Evolutionary conservation across 2,888 invertebrate genomes (phyloP).

Genomic region (Cosmorhoe ocellata): DNA sequence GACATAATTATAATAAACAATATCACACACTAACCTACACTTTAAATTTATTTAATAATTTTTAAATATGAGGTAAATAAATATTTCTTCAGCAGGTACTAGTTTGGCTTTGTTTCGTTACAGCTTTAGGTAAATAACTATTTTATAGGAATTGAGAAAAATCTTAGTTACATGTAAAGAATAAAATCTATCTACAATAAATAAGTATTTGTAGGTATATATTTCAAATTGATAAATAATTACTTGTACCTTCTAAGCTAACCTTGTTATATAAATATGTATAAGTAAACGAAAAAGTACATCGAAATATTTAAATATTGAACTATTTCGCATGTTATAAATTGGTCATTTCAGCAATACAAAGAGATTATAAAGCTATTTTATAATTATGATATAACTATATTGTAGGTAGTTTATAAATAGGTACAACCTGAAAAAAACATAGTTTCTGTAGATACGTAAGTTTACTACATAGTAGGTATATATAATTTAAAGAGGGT

Average conservation of each 20-base stretch:
- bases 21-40: too few relatives aligned
- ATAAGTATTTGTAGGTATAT: too few relatives aligned
- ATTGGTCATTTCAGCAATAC: conserved; percentile 27
- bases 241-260: too few relatives aligned
- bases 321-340: conserved; percentile 6
- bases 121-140: neutral
- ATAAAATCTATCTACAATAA: conserved; percentile 5
- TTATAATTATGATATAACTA: conserved; percentile 2
- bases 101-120: conserved; percentile 31
- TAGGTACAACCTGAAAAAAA: conserved; percentile 5
- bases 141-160: conserved; percentile 4
- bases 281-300: too few relatives aligned
- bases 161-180: neutral
- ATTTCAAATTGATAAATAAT: too few relatives aligned
- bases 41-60: neutral
- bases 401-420: conserved; percentile 1
- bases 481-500: too few relatives aligned
- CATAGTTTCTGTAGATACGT: neutral
- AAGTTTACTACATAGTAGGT: too few relatives aligned
- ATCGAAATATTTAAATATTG: conserved; percentile 2
- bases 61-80: conserved; percentile 19
- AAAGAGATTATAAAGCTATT: conserved; percentile 22
- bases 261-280: too few relatives aligned
- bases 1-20: too few relatives aligned
- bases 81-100: conserved; percentile 37